phyloP scores from a whole-genome alignment of 2,113 vertebrate species.

The Nesoenas mayeri region DNA sequence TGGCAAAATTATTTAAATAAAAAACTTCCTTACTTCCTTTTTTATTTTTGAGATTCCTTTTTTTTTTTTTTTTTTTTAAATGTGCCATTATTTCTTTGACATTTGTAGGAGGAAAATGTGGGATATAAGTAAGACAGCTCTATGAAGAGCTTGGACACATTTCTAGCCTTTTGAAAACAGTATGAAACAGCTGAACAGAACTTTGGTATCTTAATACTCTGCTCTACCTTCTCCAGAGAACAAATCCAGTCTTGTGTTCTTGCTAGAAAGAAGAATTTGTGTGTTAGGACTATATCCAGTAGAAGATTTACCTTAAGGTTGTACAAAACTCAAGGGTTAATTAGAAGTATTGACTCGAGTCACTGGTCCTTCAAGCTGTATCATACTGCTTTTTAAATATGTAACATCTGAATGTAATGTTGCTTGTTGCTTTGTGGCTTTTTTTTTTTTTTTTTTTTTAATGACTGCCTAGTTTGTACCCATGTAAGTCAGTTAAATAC shows the following conservation, averaged over 20 bases:
- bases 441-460: too few relatives aligned
- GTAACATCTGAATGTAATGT: not conserved
- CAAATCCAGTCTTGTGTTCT: not conserved
- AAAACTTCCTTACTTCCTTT: too few relatives aligned
- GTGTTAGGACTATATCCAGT: not conserved
- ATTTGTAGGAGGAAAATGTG: not conserved
- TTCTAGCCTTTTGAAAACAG: not conserved
- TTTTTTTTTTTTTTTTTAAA: not conserved
- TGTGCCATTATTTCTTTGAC: not conserved
- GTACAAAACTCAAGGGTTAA: not conserved
- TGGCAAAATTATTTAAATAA: not conserved
- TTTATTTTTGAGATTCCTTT: too few relatives aligned
- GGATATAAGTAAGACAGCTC: not conserved
- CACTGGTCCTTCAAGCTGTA: not conserved
- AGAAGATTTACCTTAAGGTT: not conserved
- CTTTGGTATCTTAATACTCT: not conserved
- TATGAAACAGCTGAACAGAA: not conserved
- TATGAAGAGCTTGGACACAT: not conserved
- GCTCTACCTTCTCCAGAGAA: not conserved
- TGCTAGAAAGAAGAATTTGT: not conserved
- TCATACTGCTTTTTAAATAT: not conserved
- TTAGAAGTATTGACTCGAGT: not conserved
- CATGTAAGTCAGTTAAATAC: not conserved
- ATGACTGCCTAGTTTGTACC: not conserved
- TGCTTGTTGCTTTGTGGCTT: too few relatives aligned